A percentile compares a stretch with the other conserved stretches of the same genome.
Evolutionary conservation across 2,797 vertebrate genomes (phyloP).

Genomic region (Aphelocoma californica): DNA sequence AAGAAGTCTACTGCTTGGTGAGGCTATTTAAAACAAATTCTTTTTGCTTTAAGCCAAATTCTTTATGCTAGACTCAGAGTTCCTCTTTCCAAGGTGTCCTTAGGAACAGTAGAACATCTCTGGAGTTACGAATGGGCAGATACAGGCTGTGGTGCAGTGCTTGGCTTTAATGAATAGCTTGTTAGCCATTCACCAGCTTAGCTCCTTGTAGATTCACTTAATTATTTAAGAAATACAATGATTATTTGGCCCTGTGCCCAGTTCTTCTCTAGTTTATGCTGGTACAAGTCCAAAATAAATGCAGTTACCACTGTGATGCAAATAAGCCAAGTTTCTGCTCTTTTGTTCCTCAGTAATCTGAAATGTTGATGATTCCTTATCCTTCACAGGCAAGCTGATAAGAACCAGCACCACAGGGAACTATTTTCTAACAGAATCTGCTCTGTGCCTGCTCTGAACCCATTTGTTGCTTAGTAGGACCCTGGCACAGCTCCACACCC

Average conservation of each 20-base stretch:
- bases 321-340: slow-evolving; percentile 8
- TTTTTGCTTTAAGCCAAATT: background rate
- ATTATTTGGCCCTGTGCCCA: slow-evolving; percentile 8
- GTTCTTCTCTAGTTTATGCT: background rate
- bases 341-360: background rate
- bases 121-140: background rate
- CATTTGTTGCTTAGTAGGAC: slow-evolving; percentile 35
- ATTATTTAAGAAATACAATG: slow-evolving; percentile 31
- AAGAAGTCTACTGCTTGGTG: background rate
- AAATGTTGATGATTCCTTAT: slow-evolving; percentile 10
- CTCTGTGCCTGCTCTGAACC: background rate
- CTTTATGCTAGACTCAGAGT: background rate
- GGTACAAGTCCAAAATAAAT: slow-evolving; percentile 30
- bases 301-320: background rate
- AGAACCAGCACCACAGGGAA: slow-evolving; percentile 29
- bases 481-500: slow-evolving; percentile 24
- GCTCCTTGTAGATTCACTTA: background rate
- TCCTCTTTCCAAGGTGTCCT: background rate
- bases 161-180: background rate
- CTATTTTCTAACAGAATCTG: background rate
- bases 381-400: background rate
- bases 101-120: background rate
- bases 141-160: background rate
- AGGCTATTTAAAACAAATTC: background rate
- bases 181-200: background rate